These are phyloP conservation scores for Morus bassanus DNA, from an alignment of 2,797 vertebrate species.

Conservation along the genomic window DNA sequence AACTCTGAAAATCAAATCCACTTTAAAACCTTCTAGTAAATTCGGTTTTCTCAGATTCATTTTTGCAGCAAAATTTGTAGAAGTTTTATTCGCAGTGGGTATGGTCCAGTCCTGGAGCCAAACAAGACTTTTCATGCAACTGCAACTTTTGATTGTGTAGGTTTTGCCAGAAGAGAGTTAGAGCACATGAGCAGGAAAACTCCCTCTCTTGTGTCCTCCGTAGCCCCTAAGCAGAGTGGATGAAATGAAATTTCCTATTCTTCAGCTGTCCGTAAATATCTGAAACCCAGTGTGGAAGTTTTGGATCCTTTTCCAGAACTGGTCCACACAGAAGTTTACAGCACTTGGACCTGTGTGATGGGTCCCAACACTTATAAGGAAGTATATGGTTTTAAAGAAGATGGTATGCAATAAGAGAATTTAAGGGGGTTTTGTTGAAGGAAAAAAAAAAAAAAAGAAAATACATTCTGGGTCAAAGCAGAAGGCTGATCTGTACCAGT, in stretches of 20 bases:
- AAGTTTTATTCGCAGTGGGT: not conserved
- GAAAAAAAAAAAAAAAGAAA: not conserved
- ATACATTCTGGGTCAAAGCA: not conserved
- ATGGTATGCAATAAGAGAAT: not conserved
- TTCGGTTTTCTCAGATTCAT: not conserved
- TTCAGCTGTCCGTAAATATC: not conserved
- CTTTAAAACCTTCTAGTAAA: not conserved
- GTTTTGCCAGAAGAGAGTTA: not conserved
- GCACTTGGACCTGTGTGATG: not conserved
- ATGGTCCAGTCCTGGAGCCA: constrained; percentile 11
- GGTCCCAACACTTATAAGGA: not conserved
- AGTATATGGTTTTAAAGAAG: not conserved
- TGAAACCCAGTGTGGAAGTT: not conserved
- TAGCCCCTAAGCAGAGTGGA: not conserved
- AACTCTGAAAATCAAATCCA: not conserved
- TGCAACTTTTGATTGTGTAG: constrained; percentile 4
- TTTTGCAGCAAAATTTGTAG: not conserved
- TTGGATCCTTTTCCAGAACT: not conserved
- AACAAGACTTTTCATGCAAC: not conserved
- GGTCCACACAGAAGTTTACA: not conserved
- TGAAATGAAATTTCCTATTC: not conserved
- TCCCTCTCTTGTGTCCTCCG: not conserved
- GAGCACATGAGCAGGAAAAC: not conserved
- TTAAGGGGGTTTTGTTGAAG: not conserved
- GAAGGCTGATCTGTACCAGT: not conserved